Evolutionary conservation across 2,113 vertebrate species (phyloP).

Genomic region (Genyomyrus donnyi): DNA sequence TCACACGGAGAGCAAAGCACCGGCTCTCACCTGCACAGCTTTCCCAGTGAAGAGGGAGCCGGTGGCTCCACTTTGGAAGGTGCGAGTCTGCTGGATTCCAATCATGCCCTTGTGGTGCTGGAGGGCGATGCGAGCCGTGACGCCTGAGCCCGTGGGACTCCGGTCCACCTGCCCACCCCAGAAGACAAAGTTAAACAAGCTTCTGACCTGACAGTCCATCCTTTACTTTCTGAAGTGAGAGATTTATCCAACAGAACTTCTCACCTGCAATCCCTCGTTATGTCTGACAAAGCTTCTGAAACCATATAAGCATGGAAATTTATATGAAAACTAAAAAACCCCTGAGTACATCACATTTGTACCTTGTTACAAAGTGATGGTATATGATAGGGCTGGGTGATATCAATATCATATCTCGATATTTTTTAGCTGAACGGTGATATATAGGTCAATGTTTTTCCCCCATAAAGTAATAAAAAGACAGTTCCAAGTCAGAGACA

Average conservation of each 20-base stretch:
- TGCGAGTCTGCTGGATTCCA: conserved; percentile 69
- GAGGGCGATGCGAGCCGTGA: conserved; percentile 86
- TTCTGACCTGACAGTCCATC: background rate
- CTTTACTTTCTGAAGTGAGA: background rate
- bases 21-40: conserved; percentile 66
- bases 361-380: background rate
- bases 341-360: background rate
- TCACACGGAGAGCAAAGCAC: background rate
- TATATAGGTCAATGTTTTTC: too few species aligned
- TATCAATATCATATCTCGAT: too few species aligned
- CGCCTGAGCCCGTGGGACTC: conserved; percentile 86
- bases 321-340: background rate
- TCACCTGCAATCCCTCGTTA: background rate
- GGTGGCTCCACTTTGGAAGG: conserved; percentile 75
- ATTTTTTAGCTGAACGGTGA: too few species aligned
- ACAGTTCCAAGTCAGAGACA: too few species aligned
- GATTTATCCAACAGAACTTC: background rate
- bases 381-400: too few species aligned
- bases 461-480: too few species aligned
- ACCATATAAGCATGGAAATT: background rate
- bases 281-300: background rate
- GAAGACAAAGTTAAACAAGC: background rate
- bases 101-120: conserved; percentile 85
- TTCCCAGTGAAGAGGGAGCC: conserved; percentile 80
- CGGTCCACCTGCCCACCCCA: conserved; percentile 75